A percentile compares a stretch with the other conserved stretches of the same genome.
These are phyloP conservation scores for Forpus xanthops DNA, from an alignment of 2,797 vertebrate genomes.

Conservation along the genomic window DNA sequence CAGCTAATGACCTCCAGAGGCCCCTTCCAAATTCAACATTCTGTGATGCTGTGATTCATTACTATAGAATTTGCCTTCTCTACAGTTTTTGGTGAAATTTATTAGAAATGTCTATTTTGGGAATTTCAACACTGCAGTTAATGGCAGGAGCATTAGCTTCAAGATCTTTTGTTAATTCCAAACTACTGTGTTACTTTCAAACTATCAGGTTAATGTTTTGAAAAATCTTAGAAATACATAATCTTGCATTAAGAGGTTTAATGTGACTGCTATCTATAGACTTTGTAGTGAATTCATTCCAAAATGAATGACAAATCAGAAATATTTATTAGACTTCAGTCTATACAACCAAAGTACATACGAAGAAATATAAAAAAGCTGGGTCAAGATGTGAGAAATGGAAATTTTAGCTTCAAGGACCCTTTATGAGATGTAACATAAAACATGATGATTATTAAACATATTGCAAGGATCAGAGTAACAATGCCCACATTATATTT, in stretches of 20 bases:
- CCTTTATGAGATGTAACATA: neutral
- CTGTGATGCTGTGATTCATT: neutral
- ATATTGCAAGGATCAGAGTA: neutral
- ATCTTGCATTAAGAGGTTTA: neutral
- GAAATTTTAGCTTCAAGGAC: neutral
- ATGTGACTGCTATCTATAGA: neutral
- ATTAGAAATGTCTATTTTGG: neutral
- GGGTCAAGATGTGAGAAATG: neutral
- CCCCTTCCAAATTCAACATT: rapidly evolving
- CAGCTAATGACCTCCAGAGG: neutral
- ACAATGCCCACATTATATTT: neutral
- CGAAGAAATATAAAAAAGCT: neutral
- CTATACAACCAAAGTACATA: neutral
- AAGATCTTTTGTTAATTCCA: neutral
- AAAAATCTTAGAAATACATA: neutral
- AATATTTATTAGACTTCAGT: neutral
- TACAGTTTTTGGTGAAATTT: neutral
- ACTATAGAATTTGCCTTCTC: neutral
- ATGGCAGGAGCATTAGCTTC: neutral
- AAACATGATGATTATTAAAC: neutral
- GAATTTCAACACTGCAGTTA: neutral
- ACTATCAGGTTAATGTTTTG: neutral
- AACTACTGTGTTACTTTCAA: neutral
- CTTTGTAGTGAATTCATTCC: neutral
- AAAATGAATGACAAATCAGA: neutral